Conservation (phyloP, 2,888 invertebrate genomes). For the Drosophila emarginata region DNA sequence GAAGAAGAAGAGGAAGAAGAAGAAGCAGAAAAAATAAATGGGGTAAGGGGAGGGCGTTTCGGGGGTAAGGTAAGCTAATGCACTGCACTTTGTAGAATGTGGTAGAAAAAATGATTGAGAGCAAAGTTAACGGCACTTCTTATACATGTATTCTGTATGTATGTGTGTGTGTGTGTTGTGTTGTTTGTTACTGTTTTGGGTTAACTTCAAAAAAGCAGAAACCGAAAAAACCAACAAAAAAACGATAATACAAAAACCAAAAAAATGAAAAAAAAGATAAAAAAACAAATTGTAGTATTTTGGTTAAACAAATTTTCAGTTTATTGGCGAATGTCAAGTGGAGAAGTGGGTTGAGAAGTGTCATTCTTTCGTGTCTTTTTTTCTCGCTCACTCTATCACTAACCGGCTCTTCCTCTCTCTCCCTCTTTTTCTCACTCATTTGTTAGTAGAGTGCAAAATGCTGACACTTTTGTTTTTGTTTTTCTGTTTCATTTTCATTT, state of each 20-base stretch:
- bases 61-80: not conserved
- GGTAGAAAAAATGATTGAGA: slow-evolving; percentile 47
- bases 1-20: not conserved
- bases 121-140: slow-evolving; percentile 30
- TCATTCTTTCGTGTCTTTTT: slow-evolving; percentile 49
- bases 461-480: slow-evolving; percentile 57
- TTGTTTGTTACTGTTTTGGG: slow-evolving; percentile 11
- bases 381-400: slow-evolving; percentile 15
- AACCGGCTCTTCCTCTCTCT: not conserved
- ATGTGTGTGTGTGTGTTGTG: not conserved
- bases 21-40: not conserved
- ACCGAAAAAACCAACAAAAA: not conserved
- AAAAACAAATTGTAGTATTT: slow-evolving; percentile 5
- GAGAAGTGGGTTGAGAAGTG: slow-evolving; percentile 33
- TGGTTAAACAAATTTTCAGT: not conserved
- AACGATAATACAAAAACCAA: not conserved
- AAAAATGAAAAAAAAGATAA: not conserved
- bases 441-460: slow-evolving; percentile 53
- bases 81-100: slow-evolving; percentile 47
- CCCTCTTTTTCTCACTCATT: not conserved
- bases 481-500: slow-evolving; percentile 33
- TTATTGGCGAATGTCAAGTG: slow-evolving; percentile 33
- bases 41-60: not conserved
- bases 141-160: not conserved
- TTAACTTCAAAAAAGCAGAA: not conserved